These are phyloP conservation scores for Portevinia maculata DNA, from an alignment of 2,888 invertebrate genomes.

Conservation along the genomic window DNA sequence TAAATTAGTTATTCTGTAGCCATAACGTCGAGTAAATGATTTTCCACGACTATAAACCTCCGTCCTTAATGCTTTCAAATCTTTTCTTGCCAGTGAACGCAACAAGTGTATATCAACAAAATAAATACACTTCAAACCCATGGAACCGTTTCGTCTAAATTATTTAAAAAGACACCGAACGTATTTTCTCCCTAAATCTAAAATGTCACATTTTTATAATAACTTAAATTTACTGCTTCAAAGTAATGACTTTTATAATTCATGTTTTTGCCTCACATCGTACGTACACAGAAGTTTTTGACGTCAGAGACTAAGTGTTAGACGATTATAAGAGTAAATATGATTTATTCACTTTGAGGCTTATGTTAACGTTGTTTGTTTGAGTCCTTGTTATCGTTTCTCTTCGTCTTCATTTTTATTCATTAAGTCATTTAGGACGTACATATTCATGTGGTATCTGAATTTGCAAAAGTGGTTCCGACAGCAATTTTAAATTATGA, in stretches of 20 bases:
- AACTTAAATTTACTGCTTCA: slow-evolving; percentile 8
- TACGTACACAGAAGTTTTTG: neutral
- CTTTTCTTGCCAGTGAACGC: neutral
- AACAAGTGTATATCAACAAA: neutral
- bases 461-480: too few species aligned
- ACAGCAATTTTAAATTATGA: too few species aligned
- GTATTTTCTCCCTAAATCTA: neutral
- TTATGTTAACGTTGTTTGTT: neutral
- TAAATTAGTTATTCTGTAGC: too few species aligned
- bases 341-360: slow-evolving; percentile 22
- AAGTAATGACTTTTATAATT: slow-evolving; percentile 9
- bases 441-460: slow-evolving; percentile 7
- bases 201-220: slow-evolving; percentile 4
- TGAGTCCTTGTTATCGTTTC: neutral
- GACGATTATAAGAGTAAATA: slow-evolving; percentile 2
- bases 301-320: neutral
- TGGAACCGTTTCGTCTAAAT: neutral
- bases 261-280: neutral
- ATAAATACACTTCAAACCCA: neutral
- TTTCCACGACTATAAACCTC: too few species aligned
- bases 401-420: neutral
- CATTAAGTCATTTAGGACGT: slow-evolving; percentile 7
- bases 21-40: too few species aligned
- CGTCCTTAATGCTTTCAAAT: neutral
- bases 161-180: slow-evolving; percentile 2